Evolutionary conservation across 2,113 vertebrate species (phyloP).

Genomic region (Cettia cetti): DNA sequence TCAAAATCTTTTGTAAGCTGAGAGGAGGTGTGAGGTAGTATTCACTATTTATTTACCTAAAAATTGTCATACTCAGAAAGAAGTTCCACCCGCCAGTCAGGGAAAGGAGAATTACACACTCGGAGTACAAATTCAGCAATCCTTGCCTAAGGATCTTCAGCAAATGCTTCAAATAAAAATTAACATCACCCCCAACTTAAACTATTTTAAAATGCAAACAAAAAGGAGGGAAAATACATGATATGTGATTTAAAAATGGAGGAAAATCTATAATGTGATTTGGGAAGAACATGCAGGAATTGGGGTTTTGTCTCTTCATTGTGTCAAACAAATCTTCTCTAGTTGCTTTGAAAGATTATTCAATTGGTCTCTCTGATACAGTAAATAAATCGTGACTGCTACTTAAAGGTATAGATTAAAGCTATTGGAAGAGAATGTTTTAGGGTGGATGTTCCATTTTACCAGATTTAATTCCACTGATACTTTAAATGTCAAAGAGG

Average conservation of each 20-base stretch:
- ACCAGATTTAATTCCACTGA: background rate
- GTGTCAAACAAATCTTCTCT: background rate
- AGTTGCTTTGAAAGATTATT: background rate
- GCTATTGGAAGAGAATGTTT: background rate
- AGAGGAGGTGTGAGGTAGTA: background rate
- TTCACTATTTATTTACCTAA: background rate
- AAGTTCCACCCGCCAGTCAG: background rate
- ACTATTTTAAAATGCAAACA: background rate
- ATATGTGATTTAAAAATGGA: background rate
- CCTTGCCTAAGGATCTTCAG: background rate
- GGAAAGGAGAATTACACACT: background rate
- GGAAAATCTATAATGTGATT: background rate
- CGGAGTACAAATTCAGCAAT: background rate
- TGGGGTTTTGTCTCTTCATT: background rate
- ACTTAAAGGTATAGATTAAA: background rate
- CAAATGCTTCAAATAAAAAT: background rate
- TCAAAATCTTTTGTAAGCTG: background rate
- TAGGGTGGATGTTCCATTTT: background rate
- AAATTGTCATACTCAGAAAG: background rate
- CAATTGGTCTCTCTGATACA: background rate
- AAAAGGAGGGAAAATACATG: background rate
- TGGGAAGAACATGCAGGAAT: background rate
- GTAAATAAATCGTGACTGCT: background rate
- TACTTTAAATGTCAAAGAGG: background rate
- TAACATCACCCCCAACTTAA: background rate